These are phyloP conservation scores for Umimayanthus kanabou DNA, from an alignment of 92 coral and sea anemone genomes.

Conservation along the genomic window DNA sequence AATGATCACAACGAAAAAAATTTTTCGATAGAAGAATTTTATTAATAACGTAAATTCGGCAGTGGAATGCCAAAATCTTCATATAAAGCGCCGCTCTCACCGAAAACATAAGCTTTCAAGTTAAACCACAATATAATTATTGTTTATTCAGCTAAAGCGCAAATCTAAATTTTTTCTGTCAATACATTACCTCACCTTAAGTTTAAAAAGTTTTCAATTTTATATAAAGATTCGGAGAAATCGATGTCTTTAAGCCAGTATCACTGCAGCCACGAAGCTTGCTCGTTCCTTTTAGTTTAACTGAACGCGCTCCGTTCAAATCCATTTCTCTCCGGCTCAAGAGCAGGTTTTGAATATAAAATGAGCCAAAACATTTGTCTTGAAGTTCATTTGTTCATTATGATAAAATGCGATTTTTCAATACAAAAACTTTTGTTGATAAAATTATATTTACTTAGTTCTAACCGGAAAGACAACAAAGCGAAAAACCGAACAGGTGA, in stretches of 20 bases:
- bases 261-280: neutral
- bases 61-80: too few relatives aligned
- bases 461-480: neutral
- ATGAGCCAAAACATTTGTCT: neutral
- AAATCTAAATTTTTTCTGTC: too few relatives aligned
- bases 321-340: neutral
- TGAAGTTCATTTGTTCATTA: neutral
- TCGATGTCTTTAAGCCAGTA: neutral
- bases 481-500: neutral
- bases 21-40: too few relatives aligned
- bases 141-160: neutral
- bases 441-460: conserved; percentile 7
- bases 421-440: neutral
- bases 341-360: neutral
- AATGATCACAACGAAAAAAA: too few relatives aligned
- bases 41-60: too few relatives aligned
- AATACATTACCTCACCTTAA: neutral
- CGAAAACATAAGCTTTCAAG: too few relatives aligned
- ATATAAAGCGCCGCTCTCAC: too few relatives aligned
- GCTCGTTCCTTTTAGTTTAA: too few relatives aligned
- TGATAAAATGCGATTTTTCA: neutral
- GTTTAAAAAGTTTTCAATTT: neutral
- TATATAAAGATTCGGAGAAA: too few relatives aligned
- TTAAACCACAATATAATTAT: too few relatives aligned
- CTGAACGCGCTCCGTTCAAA: neutral